Evolutionary conservation across 2,113 vertebrate species (phyloP).

Genomic region (Isichthys henryi): DNA sequence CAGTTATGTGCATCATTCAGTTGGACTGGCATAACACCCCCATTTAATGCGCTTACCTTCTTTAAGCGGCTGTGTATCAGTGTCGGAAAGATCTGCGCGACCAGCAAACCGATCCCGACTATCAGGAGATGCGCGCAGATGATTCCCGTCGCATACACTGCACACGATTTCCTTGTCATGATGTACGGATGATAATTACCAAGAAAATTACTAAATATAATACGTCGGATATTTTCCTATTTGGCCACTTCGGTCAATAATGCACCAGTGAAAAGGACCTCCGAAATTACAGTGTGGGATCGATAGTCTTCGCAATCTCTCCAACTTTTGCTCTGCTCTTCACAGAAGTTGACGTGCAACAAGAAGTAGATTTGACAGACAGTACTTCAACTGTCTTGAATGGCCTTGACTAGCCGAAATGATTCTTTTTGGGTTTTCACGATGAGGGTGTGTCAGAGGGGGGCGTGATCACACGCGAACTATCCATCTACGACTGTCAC

Average conservation of each 20-base stretch:
- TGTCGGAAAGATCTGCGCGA: slow-evolving; percentile 43
- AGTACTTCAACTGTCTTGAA: not conserved
- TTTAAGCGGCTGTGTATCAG: slow-evolving; percentile 57
- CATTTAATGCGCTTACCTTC: slow-evolving; percentile 46
- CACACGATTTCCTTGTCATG: slow-evolving; percentile 54
- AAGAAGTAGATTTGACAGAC: not conserved
- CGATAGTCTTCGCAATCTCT: not conserved
- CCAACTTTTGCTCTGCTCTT: not conserved
- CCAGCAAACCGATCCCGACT: slow-evolving; percentile 44
- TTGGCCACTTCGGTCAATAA: not conserved
- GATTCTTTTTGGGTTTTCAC: not conserved
- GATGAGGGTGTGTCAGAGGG: not conserved
- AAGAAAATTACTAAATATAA: not conserved
- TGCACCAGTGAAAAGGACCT: not conserved
- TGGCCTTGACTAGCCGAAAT: not conserved
- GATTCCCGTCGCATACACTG: slow-evolving; percentile 44
- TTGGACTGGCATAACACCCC: not conserved
- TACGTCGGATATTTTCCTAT: not conserved
- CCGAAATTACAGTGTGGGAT: not conserved
- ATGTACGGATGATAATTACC: slow-evolving; percentile 23
- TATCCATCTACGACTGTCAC: not conserved
- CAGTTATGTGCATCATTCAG: not conserved
- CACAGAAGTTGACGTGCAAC: not conserved
- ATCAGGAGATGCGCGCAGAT: slow-evolving; percentile 48
- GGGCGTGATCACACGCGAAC: not conserved